Conservation (phyloP, 2,113 vertebrate genomes). For the Erythrocercus mccallii region DNA sequence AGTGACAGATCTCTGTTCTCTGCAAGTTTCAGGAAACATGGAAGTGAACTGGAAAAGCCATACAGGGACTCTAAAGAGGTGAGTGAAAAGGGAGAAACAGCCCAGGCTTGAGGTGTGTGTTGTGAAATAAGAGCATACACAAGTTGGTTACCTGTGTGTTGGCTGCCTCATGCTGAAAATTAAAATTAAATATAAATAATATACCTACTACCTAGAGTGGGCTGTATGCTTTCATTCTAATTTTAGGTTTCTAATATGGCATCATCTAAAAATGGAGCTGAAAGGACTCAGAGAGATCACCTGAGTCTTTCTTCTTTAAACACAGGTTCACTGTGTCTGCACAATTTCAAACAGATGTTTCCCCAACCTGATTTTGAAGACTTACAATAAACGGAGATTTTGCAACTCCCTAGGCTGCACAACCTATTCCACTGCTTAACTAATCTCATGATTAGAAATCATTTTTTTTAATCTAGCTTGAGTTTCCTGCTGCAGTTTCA, state of each 20-base stretch:
- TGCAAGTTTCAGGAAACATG: not conserved
- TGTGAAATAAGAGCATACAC: not conserved
- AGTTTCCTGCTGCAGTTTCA: not conserved
- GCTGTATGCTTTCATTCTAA: not conserved
- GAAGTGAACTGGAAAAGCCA: not conserved
- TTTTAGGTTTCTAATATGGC: not conserved
- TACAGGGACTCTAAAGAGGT: not conserved
- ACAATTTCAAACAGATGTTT: not conserved
- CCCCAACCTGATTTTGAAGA: not conserved
- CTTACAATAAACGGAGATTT: not conserved
- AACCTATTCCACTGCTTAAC: not conserved
- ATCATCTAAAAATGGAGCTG: not conserved
- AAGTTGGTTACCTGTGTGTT: not conserved
- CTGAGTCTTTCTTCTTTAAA: not conserved
- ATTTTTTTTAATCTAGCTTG: not conserved
- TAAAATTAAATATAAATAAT: not conserved
- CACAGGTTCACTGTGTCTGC: not conserved
- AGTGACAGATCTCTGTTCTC: not conserved
- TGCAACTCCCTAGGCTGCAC: not conserved
- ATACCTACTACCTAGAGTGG: not conserved
- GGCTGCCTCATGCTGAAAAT: not conserved
- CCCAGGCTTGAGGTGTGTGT: not conserved
- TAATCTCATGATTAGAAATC: not conserved
- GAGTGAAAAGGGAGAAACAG: not conserved
- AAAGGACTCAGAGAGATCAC: not conserved